Evolutionary conservation across 2,797 vertebrate genomes (phyloP).

Genomic region (Myotis vivesi): DNA sequence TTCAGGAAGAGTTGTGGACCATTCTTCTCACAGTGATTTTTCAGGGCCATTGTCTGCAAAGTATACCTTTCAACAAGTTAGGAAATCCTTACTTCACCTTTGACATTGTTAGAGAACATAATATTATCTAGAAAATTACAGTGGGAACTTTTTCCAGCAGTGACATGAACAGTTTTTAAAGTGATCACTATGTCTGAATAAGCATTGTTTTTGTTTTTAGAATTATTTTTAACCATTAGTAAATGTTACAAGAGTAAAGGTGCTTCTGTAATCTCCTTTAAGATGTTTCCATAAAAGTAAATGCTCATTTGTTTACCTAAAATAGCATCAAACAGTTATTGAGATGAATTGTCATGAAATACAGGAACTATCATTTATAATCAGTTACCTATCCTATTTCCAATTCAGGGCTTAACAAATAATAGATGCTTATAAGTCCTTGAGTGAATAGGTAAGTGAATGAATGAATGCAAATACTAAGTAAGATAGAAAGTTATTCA

Average conservation of each 20-base stretch:
- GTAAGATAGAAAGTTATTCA: not conserved
- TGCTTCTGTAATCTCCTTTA: not conserved
- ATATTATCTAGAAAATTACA: not conserved
- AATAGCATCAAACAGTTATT: not conserved
- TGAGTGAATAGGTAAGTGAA: not conserved
- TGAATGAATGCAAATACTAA: not conserved
- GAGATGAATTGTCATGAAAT: not conserved
- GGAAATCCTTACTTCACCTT: not conserved
- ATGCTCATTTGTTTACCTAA: not conserved
- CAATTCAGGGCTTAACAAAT: not conserved
- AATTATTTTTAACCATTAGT: conserved; percentile 24
- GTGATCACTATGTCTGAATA: not conserved
- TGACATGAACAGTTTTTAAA: not conserved
- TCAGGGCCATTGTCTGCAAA: not conserved
- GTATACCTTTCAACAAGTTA: not conserved
- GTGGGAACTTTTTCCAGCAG: not conserved
- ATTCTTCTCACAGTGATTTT: not conserved
- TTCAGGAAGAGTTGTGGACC: not conserved
- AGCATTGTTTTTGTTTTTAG: not conserved
- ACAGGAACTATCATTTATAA: not conserved
- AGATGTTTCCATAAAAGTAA: not conserved
- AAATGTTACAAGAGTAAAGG: not conserved
- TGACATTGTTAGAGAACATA: not conserved
- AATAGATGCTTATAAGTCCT: not conserved
- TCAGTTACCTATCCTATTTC: not conserved